Percentiles rank a stretch among this genome's conserved stretches.
Conservation (phyloP, 2,113 vertebrate species). For the Rhea pennata region DNA sequence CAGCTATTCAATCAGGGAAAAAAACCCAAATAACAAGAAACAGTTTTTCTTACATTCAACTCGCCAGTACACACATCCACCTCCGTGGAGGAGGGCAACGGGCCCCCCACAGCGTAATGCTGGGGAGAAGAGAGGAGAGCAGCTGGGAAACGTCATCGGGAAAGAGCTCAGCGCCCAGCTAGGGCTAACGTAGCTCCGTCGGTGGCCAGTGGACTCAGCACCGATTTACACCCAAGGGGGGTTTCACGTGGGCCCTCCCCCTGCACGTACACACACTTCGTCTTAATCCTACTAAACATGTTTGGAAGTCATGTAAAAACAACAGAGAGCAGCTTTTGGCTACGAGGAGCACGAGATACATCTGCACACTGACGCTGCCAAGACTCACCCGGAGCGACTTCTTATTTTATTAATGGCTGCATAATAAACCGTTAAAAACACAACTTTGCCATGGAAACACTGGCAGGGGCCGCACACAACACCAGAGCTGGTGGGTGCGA, state of each 20-base stretch:
- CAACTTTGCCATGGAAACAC: conserved; percentile 46
- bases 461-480: background rate
- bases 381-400: conserved; percentile 5
- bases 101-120: background rate
- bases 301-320: conserved; percentile 12
- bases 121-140: background rate
- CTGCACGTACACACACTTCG: background rate
- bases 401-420: conserved; percentile 40
- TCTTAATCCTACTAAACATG: conserved; percentile 21
- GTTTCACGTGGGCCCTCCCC: background rate
- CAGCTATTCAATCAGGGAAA: background rate
- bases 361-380: conserved; percentile 45
- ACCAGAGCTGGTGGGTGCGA: background rate
- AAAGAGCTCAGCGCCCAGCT: background rate
- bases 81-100: background rate
- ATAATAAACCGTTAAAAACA: conserved; percentile 34
- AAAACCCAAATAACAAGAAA: background rate
- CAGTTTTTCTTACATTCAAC: background rate
- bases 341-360: conserved; percentile 19
- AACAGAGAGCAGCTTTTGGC: conserved; percentile 34
- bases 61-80: accelerated
- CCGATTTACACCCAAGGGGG: conserved; percentile 2
- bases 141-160: conserved; percentile 9
- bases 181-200: background rate
- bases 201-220: background rate